Evolutionary conservation across 1,140 invertebrate genomes (phyloP), one percentile per base, ranked within the genome.

Genomic region (Heliconius nattereri): DNA sequence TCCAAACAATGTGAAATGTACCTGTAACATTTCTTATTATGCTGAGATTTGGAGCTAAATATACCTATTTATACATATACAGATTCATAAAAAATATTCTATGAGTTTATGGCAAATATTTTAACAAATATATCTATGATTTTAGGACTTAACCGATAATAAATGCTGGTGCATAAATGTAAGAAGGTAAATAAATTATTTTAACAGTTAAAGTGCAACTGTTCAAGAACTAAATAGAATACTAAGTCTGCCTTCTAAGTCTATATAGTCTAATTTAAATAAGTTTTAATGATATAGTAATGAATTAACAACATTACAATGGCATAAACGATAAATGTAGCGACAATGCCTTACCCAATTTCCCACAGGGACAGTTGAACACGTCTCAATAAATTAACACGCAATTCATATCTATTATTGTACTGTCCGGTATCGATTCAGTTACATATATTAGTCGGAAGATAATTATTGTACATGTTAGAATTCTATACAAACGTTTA

Each of bases 331-430:
- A 35, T 76, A 26, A 66, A 66, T 85, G 82, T 81, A 79, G 81
- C 81, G 84, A 82, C 85, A 86, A 85, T 79, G 70, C 78, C 78
- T 83, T 77, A 75, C 45, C 71, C 29, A 76, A 81, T 74, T 49
- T 70, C 84, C 85, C 76, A 54, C 7, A 75, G 85, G 83, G 73
- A 79, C 81, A 76, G 75, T 78, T 78, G 79, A 80, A 85, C 81
- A 81, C 81, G 81, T 81, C 79, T 81, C 83, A 72, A 79, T 83
- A 86, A 85, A 87, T 87, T 87, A 87, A 87, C 84, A 78, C 74
- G 75, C 80, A 79, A 80, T 81, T 83, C 79, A 84, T 79, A 80
- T 60, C 81, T 83, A 85, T 83, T 73, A 79, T 73, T 57, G 73
- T 78, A 71, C 8, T 71, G 70, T 23, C 23, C 66, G n/a, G 60